Base-by-base conservation (phyloP, 2,797 vertebrate species). In the Cossypha heuglini region DNA sequence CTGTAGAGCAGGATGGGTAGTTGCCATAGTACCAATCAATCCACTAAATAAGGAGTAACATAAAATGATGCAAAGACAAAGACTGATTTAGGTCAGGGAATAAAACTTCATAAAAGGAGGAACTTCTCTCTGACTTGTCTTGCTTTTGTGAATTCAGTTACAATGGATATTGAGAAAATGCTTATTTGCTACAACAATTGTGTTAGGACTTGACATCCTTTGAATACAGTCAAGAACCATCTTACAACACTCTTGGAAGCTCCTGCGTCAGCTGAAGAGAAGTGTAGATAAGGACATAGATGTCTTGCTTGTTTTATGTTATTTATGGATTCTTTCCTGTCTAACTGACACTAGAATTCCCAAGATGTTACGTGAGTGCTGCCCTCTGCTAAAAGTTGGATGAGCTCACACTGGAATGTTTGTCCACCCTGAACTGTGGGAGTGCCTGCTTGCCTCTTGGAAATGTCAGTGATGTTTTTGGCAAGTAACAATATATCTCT, bases 11-110 rank as follows among this genome's bases (percentile, higher is more conserved):
- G 72, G 93, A 97, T 97, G 93, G 92, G 94, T 54, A 33, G 97
- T 98, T 98, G 93, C 95, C 96, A 98, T 98, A 97, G 97, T 95
- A 98, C 97, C 97, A 97, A 97, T 97, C 97, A 98, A 95, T 97
- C 97, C 78, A 62, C 94, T 97, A 97, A 98, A 97, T 94, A 96
- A 80, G 83, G 92, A 95, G 87, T 91, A 98, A 95, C 95, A 94
- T 92, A 97, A 97, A 98, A 96, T 96, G 93, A 97, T 97, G 98
- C 96, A 97, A 97, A 98, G 92, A 96, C 95, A 97, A 97, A 97
- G 93, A 97, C 96, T 97, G 94, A 97, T 98, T 98, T 97, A 97
- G 97, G 96, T 97, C 93, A 97, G 94, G 78, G 91, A 97, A 97
- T 94, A 84, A 64, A 71, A 93, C 86, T 97, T 89, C 69, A 69